Conservation (phyloP, 1,140 invertebrate genomes). For the Pararge aegeria region DNA sequence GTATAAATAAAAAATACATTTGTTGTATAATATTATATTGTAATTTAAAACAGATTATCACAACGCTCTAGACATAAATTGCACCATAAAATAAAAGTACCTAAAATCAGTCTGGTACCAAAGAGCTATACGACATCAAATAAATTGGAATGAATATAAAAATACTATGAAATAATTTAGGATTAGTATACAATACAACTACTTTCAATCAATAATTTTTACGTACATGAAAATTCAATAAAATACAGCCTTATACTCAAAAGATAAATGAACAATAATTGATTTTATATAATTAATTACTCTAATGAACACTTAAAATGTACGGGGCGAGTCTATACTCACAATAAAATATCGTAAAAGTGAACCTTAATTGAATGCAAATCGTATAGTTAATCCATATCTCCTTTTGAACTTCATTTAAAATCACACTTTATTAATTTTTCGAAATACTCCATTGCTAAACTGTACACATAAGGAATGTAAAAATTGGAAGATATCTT, state of each 20-base stretch:
- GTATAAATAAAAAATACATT: slow-evolving; percentile 19
- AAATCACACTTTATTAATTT: slow-evolving; percentile 47
- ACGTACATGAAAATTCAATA: slow-evolving; percentile 63
- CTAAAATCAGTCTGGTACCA: slow-evolving; percentile 79
- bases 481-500: slow-evolving; percentile 61
- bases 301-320: slow-evolving; percentile 77
- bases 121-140: slow-evolving; percentile 68
- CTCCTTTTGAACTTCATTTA: slow-evolving; percentile 63
- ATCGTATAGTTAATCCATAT: slow-evolving; percentile 41
- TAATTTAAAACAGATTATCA: slow-evolving; percentile 79
- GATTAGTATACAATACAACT: slow-evolving; percentile 63
- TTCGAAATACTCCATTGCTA: slow-evolving; percentile 27
- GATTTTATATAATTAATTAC: slow-evolving; percentile 66
- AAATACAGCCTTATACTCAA: slow-evolving; percentile 68
- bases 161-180: slow-evolving; percentile 78
- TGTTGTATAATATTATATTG: slow-evolving; percentile 71
- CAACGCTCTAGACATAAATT: slow-evolving; percentile 79
- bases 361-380: slow-evolving; percentile 44
- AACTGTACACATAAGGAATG: slow-evolving; percentile 65
- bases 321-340: slow-evolving; percentile 58
- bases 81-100: slow-evolving; percentile 79
- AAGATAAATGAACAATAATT: slow-evolving; percentile 67
- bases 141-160: slow-evolving; percentile 77
- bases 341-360: slow-evolving; percentile 54
- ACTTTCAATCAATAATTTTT: slow-evolving; percentile 58